These are phyloP conservation scores for Chrysocyon brachyurus DNA, from an alignment of 2,797 vertebrate genomes.

Conservation along the genomic window DNA sequence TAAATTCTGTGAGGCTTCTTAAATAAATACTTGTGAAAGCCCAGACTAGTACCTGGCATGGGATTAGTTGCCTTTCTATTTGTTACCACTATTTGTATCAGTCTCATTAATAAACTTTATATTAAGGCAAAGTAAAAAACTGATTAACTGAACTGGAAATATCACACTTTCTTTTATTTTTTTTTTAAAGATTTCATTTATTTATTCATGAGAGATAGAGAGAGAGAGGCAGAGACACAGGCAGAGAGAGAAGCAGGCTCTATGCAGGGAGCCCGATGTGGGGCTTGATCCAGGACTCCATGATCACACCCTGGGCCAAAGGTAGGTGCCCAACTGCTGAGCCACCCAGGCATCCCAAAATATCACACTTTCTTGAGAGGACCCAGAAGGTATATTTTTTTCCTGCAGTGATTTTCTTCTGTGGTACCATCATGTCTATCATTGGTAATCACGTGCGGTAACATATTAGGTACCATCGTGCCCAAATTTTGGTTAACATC, in stretches of 20 bases:
- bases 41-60: too few species aligned
- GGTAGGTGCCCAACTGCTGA: too few species aligned
- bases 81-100: not conserved
- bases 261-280: too few species aligned
- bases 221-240: too few species aligned
- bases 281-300: too few species aligned
- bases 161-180: not conserved
- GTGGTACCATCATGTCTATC: not conserved
- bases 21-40: not conserved
- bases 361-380: not conserved
- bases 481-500: not conserved
- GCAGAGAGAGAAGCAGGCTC: too few species aligned
- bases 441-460: not conserved
- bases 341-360: too few species aligned
- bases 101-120: not conserved
- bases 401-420: not conserved
- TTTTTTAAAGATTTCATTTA: too few species aligned
- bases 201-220: too few species aligned
- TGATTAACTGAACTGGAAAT: not conserved
- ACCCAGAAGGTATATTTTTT: not conserved
- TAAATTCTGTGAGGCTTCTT: not conserved
- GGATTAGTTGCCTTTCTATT: not conserved
- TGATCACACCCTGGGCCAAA: too few species aligned
- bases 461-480: accelerated
- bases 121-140: slow-evolving; percentile 1